Conservation (phyloP, 2,113 vertebrate genomes). For the Delphinus delphis region DNA sequence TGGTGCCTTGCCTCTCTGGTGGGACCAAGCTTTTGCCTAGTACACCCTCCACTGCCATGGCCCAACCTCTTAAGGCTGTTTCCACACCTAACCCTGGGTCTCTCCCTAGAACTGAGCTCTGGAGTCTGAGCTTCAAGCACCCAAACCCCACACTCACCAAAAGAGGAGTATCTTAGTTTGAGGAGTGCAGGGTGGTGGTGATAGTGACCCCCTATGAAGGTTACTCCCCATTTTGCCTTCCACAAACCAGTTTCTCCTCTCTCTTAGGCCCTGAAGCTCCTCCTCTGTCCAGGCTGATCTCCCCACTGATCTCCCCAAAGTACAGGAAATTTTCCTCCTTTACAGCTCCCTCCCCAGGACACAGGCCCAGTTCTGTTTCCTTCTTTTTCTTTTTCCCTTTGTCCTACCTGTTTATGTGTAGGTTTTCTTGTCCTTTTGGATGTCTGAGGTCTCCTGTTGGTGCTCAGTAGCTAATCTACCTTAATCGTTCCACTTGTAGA, state of each 20-base stretch:
- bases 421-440: neutral
- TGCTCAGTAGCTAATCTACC: neutral
- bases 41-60: neutral
- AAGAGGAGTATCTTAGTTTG: neutral
- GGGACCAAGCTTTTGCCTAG: neutral
- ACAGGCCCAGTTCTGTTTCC: neutral
- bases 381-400: neutral
- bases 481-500: neutral
- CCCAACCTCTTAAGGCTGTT: neutral
- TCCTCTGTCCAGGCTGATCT: neutral
- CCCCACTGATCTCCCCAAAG: neutral
- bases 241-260: neutral
- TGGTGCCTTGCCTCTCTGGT: neutral
- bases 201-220: neutral
- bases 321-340: neutral
- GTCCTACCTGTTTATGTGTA: neutral
- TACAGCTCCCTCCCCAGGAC: neutral
- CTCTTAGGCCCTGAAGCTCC: neutral
- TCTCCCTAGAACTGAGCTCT: neutral
- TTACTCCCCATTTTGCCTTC: neutral
- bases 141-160: neutral
- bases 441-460: neutral
- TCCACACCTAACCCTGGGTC: neutral
- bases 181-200: neutral
- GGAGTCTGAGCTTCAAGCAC: neutral